Evolutionary conservation across 2,113 vertebrate genomes (phyloP).

Genomic region (Pantherophis guttatus): DNA sequence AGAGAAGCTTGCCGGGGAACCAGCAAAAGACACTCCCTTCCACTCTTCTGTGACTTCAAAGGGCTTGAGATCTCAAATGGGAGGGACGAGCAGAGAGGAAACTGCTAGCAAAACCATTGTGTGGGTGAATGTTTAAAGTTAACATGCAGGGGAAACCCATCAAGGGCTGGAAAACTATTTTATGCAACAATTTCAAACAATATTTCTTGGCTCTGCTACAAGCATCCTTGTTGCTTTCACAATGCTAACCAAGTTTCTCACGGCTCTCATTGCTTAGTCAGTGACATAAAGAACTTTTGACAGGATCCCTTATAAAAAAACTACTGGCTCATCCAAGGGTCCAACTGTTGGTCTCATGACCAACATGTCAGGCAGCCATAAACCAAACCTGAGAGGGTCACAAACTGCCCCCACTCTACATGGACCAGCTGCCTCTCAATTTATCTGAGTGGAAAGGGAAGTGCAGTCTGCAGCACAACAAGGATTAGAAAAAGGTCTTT

Average conservation of each 20-base stretch:
- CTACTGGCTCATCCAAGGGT: neutral
- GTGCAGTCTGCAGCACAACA: neutral
- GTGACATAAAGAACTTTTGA: neutral
- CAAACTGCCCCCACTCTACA: neutral
- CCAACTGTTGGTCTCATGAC: neutral
- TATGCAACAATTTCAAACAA: neutral
- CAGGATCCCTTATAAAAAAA: neutral
- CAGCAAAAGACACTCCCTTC: neutral
- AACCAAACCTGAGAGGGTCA: neutral
- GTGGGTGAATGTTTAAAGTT: neutral
- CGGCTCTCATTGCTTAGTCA: neutral
- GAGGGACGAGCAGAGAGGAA: neutral
- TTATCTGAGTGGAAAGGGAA: neutral
- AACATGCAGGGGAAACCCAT: neutral
- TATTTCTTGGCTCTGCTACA: neutral
- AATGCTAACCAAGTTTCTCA: neutral
- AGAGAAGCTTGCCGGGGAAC: neutral
- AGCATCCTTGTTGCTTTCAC: neutral
- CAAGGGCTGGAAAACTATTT: neutral
- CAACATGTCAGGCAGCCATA: neutral
- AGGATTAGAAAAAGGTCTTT: neutral
- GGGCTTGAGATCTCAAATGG: neutral
- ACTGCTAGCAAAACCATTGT: neutral
- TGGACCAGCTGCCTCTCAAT: neutral
- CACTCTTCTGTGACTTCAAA: neutral